Evolutionary conservation across 1,140 invertebrate species (phyloP), one percentile per base, ranked within the genome.

Genomic region (Gonioctena quinquepunctata): DNA sequence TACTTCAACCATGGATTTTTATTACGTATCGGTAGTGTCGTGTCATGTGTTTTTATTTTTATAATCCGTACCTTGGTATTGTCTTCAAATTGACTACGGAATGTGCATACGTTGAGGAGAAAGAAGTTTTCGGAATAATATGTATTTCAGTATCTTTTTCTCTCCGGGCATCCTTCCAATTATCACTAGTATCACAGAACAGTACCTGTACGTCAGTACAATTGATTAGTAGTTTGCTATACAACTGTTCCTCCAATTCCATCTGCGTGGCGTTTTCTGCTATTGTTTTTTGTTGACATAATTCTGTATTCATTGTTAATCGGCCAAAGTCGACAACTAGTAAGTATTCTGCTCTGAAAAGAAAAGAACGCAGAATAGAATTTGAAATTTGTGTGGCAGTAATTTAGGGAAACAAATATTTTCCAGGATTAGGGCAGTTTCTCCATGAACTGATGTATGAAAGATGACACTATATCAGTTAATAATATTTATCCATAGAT

Each of bases 171-270:
- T 90, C 89, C 61, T 92, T 87, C 93, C 93, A 95, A 62, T 92
- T 88, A 71, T 94, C 92, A 19, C 88, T 88, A 84, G 84, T 85
- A 72, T 87, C 86, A 76, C 87, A 88, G 79, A 90, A 89, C 23
- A 90, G 71, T 3, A 89, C 82, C 83, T 92, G 93, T 72, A 90
- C 87, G 78, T 89, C 89, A 57, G 87, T 88, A 60, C 92, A 88
- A 69, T 89, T 89, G 60, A 52, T 19, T 66, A 74, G 42, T 62
- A 94, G 88, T 75, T 93, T 85, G 74, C 94, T 93, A 76, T 94
- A 95, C 1, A 95, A 83, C 65, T 90, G 86, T 82, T 94, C 92
- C 79, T 94, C 93, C 16, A 94, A 82, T 85, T 95, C 93, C 88
- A 93, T 93, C 76, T 92, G 89, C 0, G 93, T 94, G 0, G 90